Base-by-base conservation (phyloP, 1,140 invertebrate species). In the Lucilia sericata region DNA sequence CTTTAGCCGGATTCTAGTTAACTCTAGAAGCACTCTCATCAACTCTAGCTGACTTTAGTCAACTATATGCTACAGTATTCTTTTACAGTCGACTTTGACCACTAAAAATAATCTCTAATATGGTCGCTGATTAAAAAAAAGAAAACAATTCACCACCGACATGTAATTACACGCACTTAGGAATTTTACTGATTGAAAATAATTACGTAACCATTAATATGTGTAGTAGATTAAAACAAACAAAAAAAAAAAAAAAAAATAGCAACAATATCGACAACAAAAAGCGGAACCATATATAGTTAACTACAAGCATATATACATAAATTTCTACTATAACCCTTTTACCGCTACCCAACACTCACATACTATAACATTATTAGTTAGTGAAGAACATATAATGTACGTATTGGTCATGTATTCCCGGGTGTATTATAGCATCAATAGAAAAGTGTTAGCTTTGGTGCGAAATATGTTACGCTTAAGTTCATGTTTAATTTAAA, bases 141-240 rank as follows among this genome's bases (percentile, higher is more conserved):
- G 14, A 36, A 74, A 83, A 74, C 70, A 42, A 34, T 74, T 49
- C 70, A 49, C 82, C 82, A 83, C 70, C 74, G 82, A 83, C 82
- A 75, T 85, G 84, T 85, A 85, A 85, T 85, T 83, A 85, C 84
- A 85, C 75, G 84, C 84, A 85, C 84, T 85, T 85, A 85, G 82
- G 51, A 81, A 80, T 17, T 76, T 76, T 85, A 82, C 25, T 85
- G 84, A 83, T 85, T 85, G 84, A 83, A 85, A 83, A 85, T 85
- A 85, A 83, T 83, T 85, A 83, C 84, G n/a, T 21, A 80, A 80
- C 76, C 76, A 80, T 80, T 80, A 49, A 80, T 80, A 80, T 80
- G 76, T 49, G 42, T 21, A 21, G 19, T 25, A 70, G n/a, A 70
- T 70, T 70, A 70, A 12, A 55, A 55, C 51, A 55, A 1, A 55